Percentiles rank a stretch among this genome's conserved stretches.
Conservation (phyloP, 2,797 vertebrate genomes). For the Anas bernieri region DNA sequence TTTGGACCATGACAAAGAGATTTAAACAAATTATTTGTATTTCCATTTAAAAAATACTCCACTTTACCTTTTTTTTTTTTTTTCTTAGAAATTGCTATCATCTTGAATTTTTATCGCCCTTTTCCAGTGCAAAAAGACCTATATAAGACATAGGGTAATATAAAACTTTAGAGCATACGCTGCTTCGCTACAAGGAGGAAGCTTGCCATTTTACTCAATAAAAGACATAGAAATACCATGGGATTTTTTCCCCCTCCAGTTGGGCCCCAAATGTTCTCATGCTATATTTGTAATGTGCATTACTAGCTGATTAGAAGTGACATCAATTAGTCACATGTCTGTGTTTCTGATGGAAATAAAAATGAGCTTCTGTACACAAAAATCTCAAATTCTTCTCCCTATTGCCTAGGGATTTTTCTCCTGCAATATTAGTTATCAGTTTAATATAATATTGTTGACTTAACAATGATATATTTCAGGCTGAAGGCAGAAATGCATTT, state of each 20-base stretch:
- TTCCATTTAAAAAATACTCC: neutral
- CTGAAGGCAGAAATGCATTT: conserved; percentile 88
- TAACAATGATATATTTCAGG: conserved; percentile 95
- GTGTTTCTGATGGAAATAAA: conserved; percentile 86
- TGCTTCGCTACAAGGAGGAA: conserved; percentile 62
- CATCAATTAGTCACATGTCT: conserved; percentile 80
- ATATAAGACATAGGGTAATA: conserved; percentile 35
- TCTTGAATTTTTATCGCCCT: neutral
- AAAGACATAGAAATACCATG: conserved; percentile 57
- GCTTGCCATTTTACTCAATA: conserved; percentile 58
- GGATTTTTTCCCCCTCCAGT: conserved; percentile 46
- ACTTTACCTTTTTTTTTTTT: neutral
- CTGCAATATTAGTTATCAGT: conserved; percentile 88
- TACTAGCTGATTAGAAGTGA: conserved; percentile 78
- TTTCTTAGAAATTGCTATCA: neutral
- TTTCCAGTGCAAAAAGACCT: neutral
- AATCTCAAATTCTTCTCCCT: conserved; percentile 89
- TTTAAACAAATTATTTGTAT: neutral
- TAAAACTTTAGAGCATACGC: conserved; percentile 30
- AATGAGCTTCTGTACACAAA: conserved; percentile 81
- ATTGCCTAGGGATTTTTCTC: conserved; percentile 88
- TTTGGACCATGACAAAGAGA: neutral
- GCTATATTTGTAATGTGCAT: conserved; percentile 61
- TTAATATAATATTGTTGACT: conserved; percentile 98
- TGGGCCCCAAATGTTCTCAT: conserved; percentile 67